Evolutionary conservation across 2,797 vertebrate genomes (phyloP), one percentile per base, ranked within the genome.

Genomic region (Falco cherrug): DNA sequence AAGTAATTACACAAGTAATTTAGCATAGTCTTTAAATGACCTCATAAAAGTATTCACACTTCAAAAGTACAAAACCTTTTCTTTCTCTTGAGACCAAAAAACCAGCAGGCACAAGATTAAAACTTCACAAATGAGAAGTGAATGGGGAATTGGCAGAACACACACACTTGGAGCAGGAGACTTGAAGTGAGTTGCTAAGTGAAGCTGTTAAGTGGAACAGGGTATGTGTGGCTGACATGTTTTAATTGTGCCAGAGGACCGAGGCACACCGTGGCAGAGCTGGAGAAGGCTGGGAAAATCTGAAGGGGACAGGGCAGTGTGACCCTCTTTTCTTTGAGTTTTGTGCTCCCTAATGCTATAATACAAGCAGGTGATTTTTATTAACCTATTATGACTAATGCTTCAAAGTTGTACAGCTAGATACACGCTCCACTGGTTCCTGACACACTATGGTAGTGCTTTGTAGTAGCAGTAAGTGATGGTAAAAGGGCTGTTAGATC

Each of bases 1-100:
- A 92, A 95, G 93, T 93, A 95, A 96, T 94, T 95, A 94, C 77
- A 67, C 50, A 65, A 96, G 89, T 93, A 94, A 92, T 96, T 95
- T 87, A 84, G 57, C 2, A 0, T 90, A 90, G 61, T 88, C 74
- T 90, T 90, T 89, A 94, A 86, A 77, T 90, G 89, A 93, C 96
- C 93, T 97, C 82, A 37, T 95, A 91, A 93, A 95, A 92, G 87
- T 96, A 96, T 81, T 97, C 95, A 95, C 93, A 70, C 80, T 96
- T 95, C 37, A 75, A 89, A 94, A 95, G 78, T 90, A 93, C 89
- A 94, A 96, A 97, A 90, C 90, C 90, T 96, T 92, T 93, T 84
- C 70, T 81, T 91, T 94, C 97, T 95, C 91, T 43, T 84, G 94
- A 95, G 96, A 95, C 87, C 67, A 43, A 90, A 97, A 96, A 69